Conservation (phyloP, 2,113 vertebrate genomes). For the Monopterus albus region DNA sequence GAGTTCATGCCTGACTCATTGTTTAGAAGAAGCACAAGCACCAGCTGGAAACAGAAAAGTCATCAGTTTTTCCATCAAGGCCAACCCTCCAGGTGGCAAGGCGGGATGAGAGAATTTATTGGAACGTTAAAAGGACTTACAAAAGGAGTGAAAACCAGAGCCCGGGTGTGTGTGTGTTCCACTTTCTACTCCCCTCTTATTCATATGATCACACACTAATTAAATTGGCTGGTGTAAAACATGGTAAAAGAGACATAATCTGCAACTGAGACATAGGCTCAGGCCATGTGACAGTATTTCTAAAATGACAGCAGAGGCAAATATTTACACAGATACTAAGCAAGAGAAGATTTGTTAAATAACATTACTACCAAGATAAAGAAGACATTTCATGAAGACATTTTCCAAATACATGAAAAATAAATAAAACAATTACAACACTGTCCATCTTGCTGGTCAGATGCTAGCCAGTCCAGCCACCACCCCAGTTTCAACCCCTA, state of each 20-base stretch:
- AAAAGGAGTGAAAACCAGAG: slow-evolving; percentile 59
- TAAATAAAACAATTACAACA: not conserved
- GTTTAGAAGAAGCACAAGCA: slow-evolving; percentile 44
- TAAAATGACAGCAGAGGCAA: not conserved
- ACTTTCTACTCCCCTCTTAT: slow-evolving; percentile 1
- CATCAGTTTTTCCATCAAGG: slow-evolving; percentile 73
- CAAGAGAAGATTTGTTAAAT: not conserved
- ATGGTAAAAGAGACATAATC: slow-evolving; percentile 23
- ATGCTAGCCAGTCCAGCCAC: slow-evolving; percentile 35
- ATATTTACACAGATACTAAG: not conserved
- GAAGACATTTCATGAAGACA: not conserved
- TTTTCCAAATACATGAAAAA: not conserved
- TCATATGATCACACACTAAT: slow-evolving; percentile 5
- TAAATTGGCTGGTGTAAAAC: slow-evolving; percentile 20
- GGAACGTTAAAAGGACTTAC: slow-evolving; percentile 59
- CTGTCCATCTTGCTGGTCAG: slow-evolving; percentile 20
- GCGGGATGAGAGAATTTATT: slow-evolving; percentile 62
- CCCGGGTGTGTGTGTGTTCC: slow-evolving; percentile 24
- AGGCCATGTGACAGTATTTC: slow-evolving; percentile 30
- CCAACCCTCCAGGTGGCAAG: slow-evolving; percentile 28
- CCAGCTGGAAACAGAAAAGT: slow-evolving; percentile 53
- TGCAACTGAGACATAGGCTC: not conserved
- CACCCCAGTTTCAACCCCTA: not conserved
- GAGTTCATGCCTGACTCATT: slow-evolving; percentile 62
- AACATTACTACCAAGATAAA: not conserved